Percentiles rank a stretch among this genome's conserved stretches.
phyloP scores from a whole-genome alignment of 2,797 vertebrate genomes.

The Poliocrania exsul region DNA sequence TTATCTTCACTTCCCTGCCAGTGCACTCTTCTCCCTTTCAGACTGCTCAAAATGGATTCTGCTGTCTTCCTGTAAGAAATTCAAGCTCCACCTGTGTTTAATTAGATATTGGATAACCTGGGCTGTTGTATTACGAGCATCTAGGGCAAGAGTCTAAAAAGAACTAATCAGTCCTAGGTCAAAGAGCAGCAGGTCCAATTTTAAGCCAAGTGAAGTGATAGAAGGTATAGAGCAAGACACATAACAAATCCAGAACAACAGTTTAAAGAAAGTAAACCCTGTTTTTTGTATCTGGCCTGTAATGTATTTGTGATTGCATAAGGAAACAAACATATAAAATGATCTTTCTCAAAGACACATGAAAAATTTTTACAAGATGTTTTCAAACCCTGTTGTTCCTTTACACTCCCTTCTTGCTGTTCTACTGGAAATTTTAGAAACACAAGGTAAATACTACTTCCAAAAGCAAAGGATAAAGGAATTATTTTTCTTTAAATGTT shows the following conservation, averaged over 20 bases:
- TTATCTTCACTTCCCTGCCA: not conserved
- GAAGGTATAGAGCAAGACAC: not conserved
- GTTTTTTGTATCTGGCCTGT: not conserved
- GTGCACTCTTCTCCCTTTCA: not conserved
- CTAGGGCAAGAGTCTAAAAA: slow-evolving; percentile 52
- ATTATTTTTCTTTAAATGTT: not conserved
- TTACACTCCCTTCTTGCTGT: not conserved
- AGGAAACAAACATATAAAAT: not conserved
- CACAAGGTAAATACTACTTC: not conserved
- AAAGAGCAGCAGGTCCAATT: slow-evolving; percentile 36
- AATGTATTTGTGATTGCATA: not conserved
- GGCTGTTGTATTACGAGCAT: slow-evolving; percentile 43
- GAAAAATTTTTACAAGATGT: not conserved
- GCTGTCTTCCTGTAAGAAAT: not conserved
- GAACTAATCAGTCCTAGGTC: slow-evolving; percentile 42
- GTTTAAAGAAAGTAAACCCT: not conserved
- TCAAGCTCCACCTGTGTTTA: slow-evolving; percentile 57
- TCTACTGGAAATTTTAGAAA: not conserved
- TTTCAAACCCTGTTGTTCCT: not conserved
- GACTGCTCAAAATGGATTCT: slow-evolving; percentile 30
- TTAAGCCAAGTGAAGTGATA: slow-evolving; percentile 30
- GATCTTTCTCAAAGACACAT: not conserved
- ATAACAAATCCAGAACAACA: not conserved
- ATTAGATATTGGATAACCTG: slow-evolving; percentile 65
- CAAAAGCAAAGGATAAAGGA: not conserved